Evolutionary conservation across 2,797 vertebrate genomes (phyloP).

Genomic region (Lacerta bilineata): DNA sequence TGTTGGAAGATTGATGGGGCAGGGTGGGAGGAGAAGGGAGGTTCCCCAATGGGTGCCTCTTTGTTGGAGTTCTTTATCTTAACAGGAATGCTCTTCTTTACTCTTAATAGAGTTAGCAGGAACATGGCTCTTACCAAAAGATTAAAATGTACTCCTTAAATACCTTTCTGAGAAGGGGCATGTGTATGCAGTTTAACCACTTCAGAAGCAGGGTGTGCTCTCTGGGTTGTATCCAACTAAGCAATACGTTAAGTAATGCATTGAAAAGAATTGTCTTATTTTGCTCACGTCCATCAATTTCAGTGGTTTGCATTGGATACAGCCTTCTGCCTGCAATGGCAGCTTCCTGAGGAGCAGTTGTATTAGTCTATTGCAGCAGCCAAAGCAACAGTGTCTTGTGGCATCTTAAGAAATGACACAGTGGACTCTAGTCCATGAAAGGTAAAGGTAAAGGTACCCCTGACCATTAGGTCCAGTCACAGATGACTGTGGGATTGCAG

Average conservation of each 20-base stretch:
- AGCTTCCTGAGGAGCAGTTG: not conserved
- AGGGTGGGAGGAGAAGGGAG: not conserved
- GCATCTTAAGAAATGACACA: too few species aligned
- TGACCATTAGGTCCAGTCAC: too few species aligned
- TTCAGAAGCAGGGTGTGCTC: not conserved
- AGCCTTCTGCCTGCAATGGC: not conserved
- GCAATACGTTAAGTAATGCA: too few species aligned
- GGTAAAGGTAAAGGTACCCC: not conserved
- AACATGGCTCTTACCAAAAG: too few species aligned
- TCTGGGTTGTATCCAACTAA: not conserved
- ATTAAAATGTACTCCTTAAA: not conserved
- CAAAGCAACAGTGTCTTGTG: not conserved
- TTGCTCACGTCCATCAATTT: too few species aligned
- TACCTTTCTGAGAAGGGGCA: not conserved
- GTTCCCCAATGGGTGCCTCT: not conserved
- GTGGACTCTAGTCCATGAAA: not conserved
- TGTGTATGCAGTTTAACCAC: not conserved
- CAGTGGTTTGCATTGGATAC: too few species aligned
- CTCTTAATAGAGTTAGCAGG: not conserved
- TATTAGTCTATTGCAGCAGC: not conserved
- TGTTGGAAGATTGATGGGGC: not conserved
- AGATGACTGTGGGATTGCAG: too few species aligned
- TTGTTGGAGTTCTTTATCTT: not conserved
- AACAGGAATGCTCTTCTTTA: not conserved
- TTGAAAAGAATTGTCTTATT: too few species aligned